Conservation (phyloP, 2,888 invertebrate genomes). For the Acleris laterana region DNA sequence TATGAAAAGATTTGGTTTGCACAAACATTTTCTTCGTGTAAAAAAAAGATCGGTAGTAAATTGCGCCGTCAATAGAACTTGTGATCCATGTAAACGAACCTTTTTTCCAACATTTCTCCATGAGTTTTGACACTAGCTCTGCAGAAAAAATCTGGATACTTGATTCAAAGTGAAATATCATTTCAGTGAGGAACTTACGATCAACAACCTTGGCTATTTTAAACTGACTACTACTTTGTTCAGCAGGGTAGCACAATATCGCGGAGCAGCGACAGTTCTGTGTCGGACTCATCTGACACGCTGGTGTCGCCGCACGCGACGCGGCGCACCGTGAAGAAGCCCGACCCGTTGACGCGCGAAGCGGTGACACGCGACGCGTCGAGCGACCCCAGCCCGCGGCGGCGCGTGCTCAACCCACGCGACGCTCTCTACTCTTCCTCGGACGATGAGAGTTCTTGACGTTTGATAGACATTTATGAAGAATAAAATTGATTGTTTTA, state of each 20-base stretch:
- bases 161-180: too few species aligned
- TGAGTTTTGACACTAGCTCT: too few species aligned
- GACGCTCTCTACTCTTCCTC: constrained; percentile 68
- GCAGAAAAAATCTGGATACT: too few species aligned
- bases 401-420: constrained; percentile 57
- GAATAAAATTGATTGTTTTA: constrained; percentile 44
- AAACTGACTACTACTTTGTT: background rate
- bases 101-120: too few species aligned
- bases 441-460: constrained; percentile 56
- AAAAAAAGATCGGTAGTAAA: too few species aligned
- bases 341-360: constrained; percentile 26
- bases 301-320: constrained; percentile 58
- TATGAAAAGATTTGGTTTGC: too few species aligned
- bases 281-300: constrained; percentile 73
- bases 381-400: background rate
- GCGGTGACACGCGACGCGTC: constrained; percentile 11
- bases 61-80: too few species aligned
- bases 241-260: constrained; percentile 10
- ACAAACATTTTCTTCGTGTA: too few species aligned
- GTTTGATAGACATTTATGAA: constrained; percentile 40
- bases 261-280: constrained; percentile 35
- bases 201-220: too few species aligned
- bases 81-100: too few species aligned
- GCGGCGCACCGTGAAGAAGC: constrained; percentile 48
- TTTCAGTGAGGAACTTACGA: too few species aligned